Percentiles rank a stretch among this genome's conserved stretches.
Conservation (phyloP, 2,888 invertebrate genomes). For the Stenichneumon culpator region DNA sequence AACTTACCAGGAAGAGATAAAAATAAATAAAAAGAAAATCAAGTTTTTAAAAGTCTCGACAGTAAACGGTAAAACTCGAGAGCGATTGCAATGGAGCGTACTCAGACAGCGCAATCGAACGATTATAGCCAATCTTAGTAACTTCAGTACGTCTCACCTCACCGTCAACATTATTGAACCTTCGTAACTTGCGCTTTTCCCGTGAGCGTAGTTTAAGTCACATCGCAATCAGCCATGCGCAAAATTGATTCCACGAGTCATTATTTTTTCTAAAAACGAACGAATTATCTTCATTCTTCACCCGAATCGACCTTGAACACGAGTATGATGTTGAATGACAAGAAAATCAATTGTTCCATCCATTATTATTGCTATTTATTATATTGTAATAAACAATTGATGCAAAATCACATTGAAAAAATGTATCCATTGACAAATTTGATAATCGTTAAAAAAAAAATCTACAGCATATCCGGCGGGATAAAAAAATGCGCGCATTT, state of each 20-base stretch:
- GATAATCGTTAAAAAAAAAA: background rate
- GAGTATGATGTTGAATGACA: too few species aligned
- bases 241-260: background rate
- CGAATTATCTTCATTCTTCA: too few species aligned
- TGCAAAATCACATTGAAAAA: too few species aligned
- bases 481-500: conserved; percentile 8
- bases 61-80: background rate
- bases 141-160: background rate
- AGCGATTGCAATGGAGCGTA: background rate
- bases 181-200: background rate
- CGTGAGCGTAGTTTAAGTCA: background rate
- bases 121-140: background rate
- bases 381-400: too few species aligned
- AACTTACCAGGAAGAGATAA: conserved; percentile 10
- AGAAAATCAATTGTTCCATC: too few species aligned
- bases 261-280: background rate
- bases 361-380: too few species aligned
- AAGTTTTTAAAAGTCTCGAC: conserved; percentile 4
- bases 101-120: background rate
- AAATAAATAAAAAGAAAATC: background rate
- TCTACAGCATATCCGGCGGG: background rate
- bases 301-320: too few species aligned
- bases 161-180: background rate
- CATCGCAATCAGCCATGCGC: background rate
- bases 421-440: background rate